These are phyloP conservation scores for Psammodynastes pulverulentus DNA, from an alignment of 2,113 vertebrate genomes.

Conservation along the genomic window DNA sequence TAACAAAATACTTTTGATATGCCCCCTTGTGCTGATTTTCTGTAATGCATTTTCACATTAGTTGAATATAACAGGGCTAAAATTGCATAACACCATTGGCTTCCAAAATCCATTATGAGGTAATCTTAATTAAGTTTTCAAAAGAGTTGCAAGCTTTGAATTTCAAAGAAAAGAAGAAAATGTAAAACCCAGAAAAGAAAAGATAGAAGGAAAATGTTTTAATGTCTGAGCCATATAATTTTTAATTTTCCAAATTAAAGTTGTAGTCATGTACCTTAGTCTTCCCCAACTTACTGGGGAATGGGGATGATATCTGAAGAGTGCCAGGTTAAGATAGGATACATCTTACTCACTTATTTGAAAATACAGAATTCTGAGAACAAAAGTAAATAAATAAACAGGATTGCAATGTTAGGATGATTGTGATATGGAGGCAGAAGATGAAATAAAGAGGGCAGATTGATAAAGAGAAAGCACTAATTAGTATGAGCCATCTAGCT, in stretches of 20 bases:
- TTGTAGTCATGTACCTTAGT: background rate
- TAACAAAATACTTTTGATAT: background rate
- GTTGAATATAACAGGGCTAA: background rate
- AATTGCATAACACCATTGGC: background rate
- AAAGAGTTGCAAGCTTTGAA: background rate
- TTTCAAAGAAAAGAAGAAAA: background rate
- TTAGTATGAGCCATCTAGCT: background rate
- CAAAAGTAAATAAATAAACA: background rate
- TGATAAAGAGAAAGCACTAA: background rate
- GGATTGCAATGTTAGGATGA: background rate
- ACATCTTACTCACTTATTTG: background rate
- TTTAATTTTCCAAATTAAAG: background rate
- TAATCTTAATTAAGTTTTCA: background rate
- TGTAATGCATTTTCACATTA: background rate
- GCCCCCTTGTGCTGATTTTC: conserved; percentile 7
- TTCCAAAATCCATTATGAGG: background rate
- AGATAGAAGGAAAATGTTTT: background rate
- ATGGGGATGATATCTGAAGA: background rate
- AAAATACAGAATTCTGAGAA: background rate
- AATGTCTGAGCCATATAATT: background rate
- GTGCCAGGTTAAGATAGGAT: background rate
- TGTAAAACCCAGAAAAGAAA: background rate
- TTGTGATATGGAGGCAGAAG: background rate
- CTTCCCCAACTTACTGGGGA: background rate
- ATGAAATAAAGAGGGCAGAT: background rate